Percentiles rank a stretch among this genome's conserved stretches.
These are phyloP conservation scores for Brachyistius frenatus DNA, from an alignment of 2,113 vertebrate genomes.

Conservation along the genomic window DNA sequence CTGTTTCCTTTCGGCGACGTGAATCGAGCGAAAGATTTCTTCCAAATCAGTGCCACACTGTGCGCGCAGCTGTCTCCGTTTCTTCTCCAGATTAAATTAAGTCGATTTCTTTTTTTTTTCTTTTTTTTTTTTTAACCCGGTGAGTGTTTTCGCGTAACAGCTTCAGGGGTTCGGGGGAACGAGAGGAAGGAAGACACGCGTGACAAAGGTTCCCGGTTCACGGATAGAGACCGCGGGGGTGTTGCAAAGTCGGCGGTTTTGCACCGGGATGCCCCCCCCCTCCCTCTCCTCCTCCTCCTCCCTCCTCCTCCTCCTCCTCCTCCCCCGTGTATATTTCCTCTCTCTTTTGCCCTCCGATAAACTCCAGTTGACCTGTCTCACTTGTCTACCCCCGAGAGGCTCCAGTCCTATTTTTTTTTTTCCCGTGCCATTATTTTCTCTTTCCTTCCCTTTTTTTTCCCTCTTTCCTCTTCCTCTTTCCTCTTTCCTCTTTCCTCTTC, in stretches of 20 bases:
- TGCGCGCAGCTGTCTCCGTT: constrained; percentile 7
- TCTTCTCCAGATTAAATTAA: neutral
- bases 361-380: constrained; percentile 53
- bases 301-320: too few relatives aligned
- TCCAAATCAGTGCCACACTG: constrained; percentile 18
- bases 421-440: constrained; percentile 36
- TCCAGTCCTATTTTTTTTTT: constrained; percentile 33
- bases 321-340: constrained; percentile 4
- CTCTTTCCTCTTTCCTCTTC: constrained; percentile 7
- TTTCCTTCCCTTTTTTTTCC: too few relatives aligned
- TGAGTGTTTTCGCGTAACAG: neutral
- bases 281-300: too few relatives aligned
- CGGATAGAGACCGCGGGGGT: constrained; percentile 11
- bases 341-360: constrained; percentile 49
- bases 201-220: neutral
- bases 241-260: constrained; percentile 14
- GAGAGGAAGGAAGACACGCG: neutral
- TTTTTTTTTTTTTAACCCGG: too few relatives aligned
- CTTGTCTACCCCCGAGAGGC: constrained; percentile 15
- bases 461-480: too few relatives aligned
- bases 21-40: constrained; percentile 8
- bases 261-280: constrained; percentile 6
- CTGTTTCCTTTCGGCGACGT: constrained; percentile 5
- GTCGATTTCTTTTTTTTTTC: neutral
- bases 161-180: too few relatives aligned